Base-by-base conservation (phyloP, 2,888 invertebrate species). In the Drosophila anomelani region DNA sequence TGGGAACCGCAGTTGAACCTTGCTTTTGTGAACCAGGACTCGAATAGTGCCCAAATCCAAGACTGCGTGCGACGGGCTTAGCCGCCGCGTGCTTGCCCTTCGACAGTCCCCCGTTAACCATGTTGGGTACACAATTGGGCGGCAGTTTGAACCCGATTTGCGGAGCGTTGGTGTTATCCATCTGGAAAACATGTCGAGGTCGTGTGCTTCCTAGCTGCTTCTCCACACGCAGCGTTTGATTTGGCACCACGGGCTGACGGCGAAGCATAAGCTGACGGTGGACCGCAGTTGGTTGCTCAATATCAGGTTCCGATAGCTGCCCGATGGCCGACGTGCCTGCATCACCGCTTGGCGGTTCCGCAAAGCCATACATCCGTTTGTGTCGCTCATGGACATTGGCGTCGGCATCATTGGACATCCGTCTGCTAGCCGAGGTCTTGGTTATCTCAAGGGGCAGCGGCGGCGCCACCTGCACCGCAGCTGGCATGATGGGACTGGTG, bases 211-310 rank as follows among this genome's bases (percentile, higher is more conserved):
- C 64, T 0, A 54, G 53, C 0, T 62, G 56, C 57, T 88, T 91
- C 56, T 90, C 91, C 23, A 90, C 74, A 0, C 90, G 90, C 68
- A 90, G 23, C 8, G 60, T 38, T 53, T 91, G 90, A 12, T 75
- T 62, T 1, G 90, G 90, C 6, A 90, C 90, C 10, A 81, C 29
- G 0, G 86, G 66, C 2, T 74, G 74, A 13, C 76, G 82, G 3
- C 43, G 36, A 0, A 20, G 17, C 0, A 41, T 0, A 0, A 23
- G 23, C 15, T 26, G 74, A 13, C 76, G 82, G 3, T 39, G 36
- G 0, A 20, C 23, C 0, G 36, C 20, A 1, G 0, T 3, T 10
- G 29, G 9, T 9, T 66, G 29, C 26, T 29, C n/a, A n/a, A 29
- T 5, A 3, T 12, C 8, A 8, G 17, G 13, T 6, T 15, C 43